Conservation (phyloP, 2,797 vertebrate genomes). For the Sebastes iracundus region DNA sequence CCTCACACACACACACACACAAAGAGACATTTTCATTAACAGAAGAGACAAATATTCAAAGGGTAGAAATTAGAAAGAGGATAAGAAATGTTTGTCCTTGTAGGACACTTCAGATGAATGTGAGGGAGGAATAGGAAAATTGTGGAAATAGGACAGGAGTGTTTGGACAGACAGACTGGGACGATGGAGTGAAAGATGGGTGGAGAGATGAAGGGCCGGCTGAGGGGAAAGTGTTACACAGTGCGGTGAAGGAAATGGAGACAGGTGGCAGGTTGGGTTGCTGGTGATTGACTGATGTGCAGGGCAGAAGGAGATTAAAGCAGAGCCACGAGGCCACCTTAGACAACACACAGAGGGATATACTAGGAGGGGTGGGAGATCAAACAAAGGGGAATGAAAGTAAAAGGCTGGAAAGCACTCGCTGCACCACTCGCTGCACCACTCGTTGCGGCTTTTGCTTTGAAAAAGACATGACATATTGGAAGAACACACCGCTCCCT, state of each 20-base stretch:
- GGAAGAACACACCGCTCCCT: background rate
- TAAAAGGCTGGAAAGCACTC: background rate
- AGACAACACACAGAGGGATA: slow-evolving; percentile 40
- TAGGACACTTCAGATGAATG: background rate
- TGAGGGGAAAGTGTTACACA: slow-evolving; percentile 53
- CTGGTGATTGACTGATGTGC: slow-evolving; percentile 69
- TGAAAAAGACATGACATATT: background rate
- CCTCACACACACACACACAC: background rate
- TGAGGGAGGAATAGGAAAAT: background rate
- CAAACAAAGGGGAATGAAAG: slow-evolving; percentile 11
- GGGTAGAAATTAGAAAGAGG: background rate
- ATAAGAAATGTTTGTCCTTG: slow-evolving; percentile 3
- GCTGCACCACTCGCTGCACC: background rate
- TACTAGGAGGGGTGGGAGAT: background rate
- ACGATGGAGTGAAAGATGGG: slow-evolving; percentile 16
- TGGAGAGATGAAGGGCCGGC: slow-evolving; percentile 41
- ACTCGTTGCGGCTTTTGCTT: background rate
- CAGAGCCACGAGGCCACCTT: slow-evolving; percentile 45
- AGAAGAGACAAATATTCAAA: slow-evolving; percentile 19
- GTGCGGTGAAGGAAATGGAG: slow-evolving; percentile 32
- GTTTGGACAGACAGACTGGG: background rate
- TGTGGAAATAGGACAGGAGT: slow-evolving; percentile 1
- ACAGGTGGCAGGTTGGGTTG: slow-evolving; percentile 58
- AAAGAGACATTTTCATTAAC: slow-evolving; percentile 30
- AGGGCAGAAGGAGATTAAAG: slow-evolving; percentile 71